A percentile compares a stretch with the other conserved stretches of the same genome.
Conservation (phyloP, 1,140 invertebrate species). For the Lasioglossum albipes region DNA sequence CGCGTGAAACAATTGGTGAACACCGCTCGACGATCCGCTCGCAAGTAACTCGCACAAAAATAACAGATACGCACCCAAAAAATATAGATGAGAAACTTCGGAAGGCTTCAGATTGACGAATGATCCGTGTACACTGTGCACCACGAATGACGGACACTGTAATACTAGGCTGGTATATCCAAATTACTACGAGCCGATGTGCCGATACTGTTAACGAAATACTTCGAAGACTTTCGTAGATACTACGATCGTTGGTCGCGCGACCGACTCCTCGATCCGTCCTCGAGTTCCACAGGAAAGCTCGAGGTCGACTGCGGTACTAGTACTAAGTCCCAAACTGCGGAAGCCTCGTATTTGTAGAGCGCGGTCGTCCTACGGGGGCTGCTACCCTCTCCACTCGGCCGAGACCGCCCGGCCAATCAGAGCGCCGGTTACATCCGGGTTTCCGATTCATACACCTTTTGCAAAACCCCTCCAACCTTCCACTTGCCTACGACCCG, state of each 20-base stretch:
- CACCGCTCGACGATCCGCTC: neutral
- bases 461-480: conserved; percentile 10
- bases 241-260: neutral
- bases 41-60: too few species aligned
- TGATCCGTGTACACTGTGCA: too few species aligned
- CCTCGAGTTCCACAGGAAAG: conserved; percentile 6
- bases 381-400: conserved; percentile 57
- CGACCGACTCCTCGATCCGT: neutral
- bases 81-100: too few species aligned
- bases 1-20: neutral
- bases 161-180: too few species aligned
- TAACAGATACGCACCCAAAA: too few species aligned
- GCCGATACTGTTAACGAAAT: too few species aligned
- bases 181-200: too few species aligned
- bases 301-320: conserved; percentile 49
- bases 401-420: conserved; percentile 14
- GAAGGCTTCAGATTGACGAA: too few species aligned
- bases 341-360: conserved; percentile 41
- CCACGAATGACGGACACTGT: too few species aligned
- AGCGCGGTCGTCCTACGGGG: conserved; percentile 24
- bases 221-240: too few species aligned
- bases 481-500: neutral
- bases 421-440: neutral
- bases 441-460: conserved; percentile 5
- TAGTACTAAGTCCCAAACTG: conserved; percentile 35